These are phyloP conservation scores for Pholis gunnellus DNA, from an alignment of 2,113 vertebrate species.

Conservation along the genomic window DNA sequence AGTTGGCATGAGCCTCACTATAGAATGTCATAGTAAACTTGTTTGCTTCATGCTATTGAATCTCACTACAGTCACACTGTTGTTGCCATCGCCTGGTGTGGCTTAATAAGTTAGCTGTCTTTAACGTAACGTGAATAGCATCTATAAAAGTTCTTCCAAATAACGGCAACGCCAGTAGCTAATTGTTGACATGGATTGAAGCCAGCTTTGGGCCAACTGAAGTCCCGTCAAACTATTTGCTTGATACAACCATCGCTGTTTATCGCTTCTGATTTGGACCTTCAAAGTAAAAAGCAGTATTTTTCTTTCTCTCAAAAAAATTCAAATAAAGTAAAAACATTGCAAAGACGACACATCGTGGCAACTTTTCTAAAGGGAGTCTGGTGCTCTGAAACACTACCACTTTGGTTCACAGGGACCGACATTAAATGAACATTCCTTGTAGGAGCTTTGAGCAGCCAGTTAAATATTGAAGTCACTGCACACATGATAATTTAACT, in stretches of 20 bases:
- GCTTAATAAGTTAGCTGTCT: neutral
- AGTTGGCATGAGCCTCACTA: neutral
- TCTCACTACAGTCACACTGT: neutral
- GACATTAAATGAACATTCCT: neutral
- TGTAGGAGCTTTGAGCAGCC: neutral
- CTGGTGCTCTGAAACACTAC: no score
- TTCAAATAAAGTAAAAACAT: no score
- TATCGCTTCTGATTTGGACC: no score
- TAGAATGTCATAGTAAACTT: neutral
- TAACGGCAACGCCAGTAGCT: neutral
- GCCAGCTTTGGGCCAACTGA: neutral
- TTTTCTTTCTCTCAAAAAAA: no score
- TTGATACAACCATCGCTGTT: neutral
- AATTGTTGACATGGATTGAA: neutral
- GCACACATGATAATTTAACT: neutral
- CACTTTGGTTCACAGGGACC: no score
- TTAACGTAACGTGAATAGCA: neutral
- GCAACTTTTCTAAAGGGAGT: no score
- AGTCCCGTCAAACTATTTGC: neutral
- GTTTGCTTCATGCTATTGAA: neutral
- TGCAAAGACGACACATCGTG: no score
- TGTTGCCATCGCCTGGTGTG: neutral
- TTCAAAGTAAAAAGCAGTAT: no score
- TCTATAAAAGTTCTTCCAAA: neutral
- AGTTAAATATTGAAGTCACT: neutral